Percentiles rank a stretch among this genome's conserved stretches.
phyloP scores from a whole-genome alignment of 1,140 invertebrate species.

The Brachionus paranguensis region DNA sequence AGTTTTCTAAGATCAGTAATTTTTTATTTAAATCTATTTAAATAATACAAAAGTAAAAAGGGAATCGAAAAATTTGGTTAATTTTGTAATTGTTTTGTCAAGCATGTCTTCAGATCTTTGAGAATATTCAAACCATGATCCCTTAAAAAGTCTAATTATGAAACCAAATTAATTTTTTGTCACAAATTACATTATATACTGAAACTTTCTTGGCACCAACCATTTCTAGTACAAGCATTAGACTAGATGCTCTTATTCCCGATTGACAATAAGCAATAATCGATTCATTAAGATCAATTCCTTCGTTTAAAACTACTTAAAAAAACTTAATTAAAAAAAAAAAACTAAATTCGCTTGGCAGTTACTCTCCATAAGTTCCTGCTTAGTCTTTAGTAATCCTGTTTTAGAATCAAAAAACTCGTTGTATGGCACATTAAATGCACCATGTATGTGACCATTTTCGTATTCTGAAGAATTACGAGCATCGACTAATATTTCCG shows the following conservation, averaged over 20 bases:
- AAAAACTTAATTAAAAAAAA: background rate
- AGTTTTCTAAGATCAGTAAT: background rate
- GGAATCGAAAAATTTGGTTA: too few species aligned
- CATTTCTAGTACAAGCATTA: background rate
- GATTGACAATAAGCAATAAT: background rate
- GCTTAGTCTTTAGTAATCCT: background rate
- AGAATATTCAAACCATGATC: constrained; percentile 18
- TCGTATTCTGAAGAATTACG: background rate
- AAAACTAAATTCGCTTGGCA: background rate
- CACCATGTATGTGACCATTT: background rate
- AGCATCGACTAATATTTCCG: background rate
- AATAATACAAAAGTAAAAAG: background rate
- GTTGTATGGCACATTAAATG: constrained; percentile 16
- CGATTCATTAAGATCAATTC: background rate
- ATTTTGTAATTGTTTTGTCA: background rate
- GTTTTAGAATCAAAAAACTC: background rate
- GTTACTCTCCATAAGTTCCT: background rate
- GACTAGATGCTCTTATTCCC: background rate
- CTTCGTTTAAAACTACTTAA: background rate
- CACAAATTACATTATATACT: background rate
- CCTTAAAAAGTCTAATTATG: background rate
- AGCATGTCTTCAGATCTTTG: background rate
- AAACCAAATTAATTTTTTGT: background rate
- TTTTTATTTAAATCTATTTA: too few species aligned
- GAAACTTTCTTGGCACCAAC: background rate